These are phyloP conservation scores for Venustoraphidia nigricollis DNA, from an alignment of 2,888 invertebrate species.

Conservation along the genomic window DNA sequence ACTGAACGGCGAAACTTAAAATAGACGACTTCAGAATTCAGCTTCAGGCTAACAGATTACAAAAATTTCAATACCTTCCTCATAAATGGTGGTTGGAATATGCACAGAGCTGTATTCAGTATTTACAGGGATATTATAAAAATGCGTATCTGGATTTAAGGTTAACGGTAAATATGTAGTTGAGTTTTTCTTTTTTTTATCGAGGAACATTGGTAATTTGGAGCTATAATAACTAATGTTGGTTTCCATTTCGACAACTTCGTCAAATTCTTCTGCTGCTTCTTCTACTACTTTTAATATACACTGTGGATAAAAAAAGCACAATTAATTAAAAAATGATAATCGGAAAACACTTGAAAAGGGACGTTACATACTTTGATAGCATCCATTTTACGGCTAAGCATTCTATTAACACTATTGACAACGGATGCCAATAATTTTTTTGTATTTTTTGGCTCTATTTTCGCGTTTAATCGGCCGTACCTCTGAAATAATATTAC, in stretches of 20 bases:
- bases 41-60: background rate
- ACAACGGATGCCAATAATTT: conserved; percentile 65
- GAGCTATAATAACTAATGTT: conserved; percentile 60
- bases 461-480: conserved; percentile 59
- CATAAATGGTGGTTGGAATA: conserved; percentile 87
- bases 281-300: conserved; percentile 62
- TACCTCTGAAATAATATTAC: conserved; percentile 45
- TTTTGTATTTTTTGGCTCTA: conserved; percentile 64
- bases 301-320: conserved; percentile 35
- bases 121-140: conserved; percentile 70
- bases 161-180: conserved; percentile 38
- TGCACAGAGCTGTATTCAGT: conserved; percentile 75
- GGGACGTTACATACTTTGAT: conserved; percentile 41
- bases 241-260: conserved; percentile 28
- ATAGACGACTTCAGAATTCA: too few relatives aligned
- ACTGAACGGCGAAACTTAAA: too few relatives aligned
- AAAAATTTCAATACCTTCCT: conserved; percentile 38
- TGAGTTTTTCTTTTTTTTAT: conserved; percentile 18
- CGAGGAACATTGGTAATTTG: conserved; percentile 49
- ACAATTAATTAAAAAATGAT: background rate
- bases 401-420: conserved; percentile 68
- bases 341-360: too few relatives aligned
- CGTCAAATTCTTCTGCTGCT: conserved; percentile 41
- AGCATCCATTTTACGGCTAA: conserved; percentile 80
- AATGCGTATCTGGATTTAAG: conserved; percentile 61